phyloP scores from a whole-genome alignment of 92 coral and sea anemone species.

The Porites cylindrica region DNA sequence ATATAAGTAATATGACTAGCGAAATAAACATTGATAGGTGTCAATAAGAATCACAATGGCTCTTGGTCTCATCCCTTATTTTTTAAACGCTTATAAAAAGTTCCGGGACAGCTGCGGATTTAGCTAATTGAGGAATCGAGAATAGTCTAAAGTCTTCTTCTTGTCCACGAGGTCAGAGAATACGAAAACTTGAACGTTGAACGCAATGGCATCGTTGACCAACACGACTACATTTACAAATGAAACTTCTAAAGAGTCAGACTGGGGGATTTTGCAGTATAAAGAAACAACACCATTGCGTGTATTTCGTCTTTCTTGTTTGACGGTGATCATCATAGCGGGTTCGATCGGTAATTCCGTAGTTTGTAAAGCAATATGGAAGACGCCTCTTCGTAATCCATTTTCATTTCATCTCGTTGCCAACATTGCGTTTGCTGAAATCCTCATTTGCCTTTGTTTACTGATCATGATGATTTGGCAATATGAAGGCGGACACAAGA shows the following conservation, averaged over 20 bases:
- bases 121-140: too few relatives aligned
- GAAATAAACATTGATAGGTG: too few relatives aligned
- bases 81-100: too few relatives aligned
- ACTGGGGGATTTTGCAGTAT: not conserved
- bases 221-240: not conserved
- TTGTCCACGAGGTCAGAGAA: too few relatives aligned
- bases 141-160: too few relatives aligned
- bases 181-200: not conserved
- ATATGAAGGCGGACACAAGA: not conserved
- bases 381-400: slow-evolving; percentile 52
- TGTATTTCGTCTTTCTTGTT: slow-evolving; percentile 49
- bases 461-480: slow-evolving; percentile 14
- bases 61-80: too few relatives aligned
- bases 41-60: too few relatives aligned
- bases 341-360: slow-evolving; percentile 61
- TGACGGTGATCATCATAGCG: slow-evolving; percentile 39
- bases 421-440: slow-evolving; percentile 69
- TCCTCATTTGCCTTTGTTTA: slow-evolving; percentile 41
- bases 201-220: not conserved
- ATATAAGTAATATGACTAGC: too few relatives aligned
- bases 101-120: too few relatives aligned
- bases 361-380: slow-evolving; percentile 42
- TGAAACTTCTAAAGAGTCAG: not conserved
- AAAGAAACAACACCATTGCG: slow-evolving; percentile 26
- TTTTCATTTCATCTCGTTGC: slow-evolving; percentile 68